These are phyloP conservation scores for Abscondita cerata DNA, from an alignment of 2,888 invertebrate genomes.

Conservation along the genomic window DNA sequence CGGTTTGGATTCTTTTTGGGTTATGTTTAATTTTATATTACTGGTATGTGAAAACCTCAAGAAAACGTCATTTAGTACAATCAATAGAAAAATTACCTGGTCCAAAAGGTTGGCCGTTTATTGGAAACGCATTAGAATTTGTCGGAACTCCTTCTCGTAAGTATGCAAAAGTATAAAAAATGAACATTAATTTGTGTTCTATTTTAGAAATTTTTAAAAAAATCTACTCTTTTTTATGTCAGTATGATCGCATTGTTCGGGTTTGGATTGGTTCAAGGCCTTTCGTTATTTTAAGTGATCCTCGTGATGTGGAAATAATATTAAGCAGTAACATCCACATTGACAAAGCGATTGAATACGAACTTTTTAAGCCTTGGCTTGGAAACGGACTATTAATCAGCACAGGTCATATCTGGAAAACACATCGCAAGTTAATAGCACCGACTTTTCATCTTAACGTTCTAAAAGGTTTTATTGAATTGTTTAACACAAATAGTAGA, in stretches of 20 bases:
- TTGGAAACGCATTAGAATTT: constrained; percentile 79
- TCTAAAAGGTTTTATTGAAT: constrained; percentile 62
- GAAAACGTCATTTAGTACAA: constrained; percentile 67
- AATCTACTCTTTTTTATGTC: too few relatives aligned
- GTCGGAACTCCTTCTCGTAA: constrained; percentile 76
- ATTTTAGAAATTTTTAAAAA: too few relatives aligned
- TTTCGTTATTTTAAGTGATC: constrained; percentile 75
- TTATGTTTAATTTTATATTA: too few relatives aligned
- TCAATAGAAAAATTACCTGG: constrained; percentile 76
- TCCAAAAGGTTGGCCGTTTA: constrained; percentile 72
- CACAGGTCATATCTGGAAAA: constrained; percentile 67
- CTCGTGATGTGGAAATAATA: constrained; percentile 78
- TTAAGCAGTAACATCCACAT: constrained; percentile 81
- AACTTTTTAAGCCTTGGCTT: constrained; percentile 84
- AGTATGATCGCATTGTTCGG: constrained; percentile 67
- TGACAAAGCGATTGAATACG: constrained; percentile 80
- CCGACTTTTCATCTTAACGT: constrained; percentile 62
- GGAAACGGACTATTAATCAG: constrained; percentile 83
- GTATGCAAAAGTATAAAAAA: too few relatives aligned
- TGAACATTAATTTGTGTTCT: too few relatives aligned
- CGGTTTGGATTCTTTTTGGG: too few relatives aligned
- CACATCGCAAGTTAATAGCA: constrained; percentile 62
- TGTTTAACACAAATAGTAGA: constrained; percentile 60
- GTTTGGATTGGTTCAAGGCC: constrained; percentile 81
- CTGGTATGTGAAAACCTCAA: too few relatives aligned